Evolutionary conservation across 2,113 vertebrate species (phyloP), one percentile per base, ranked within the genome.

Genomic region (Eolophus roseicapilla): DNA sequence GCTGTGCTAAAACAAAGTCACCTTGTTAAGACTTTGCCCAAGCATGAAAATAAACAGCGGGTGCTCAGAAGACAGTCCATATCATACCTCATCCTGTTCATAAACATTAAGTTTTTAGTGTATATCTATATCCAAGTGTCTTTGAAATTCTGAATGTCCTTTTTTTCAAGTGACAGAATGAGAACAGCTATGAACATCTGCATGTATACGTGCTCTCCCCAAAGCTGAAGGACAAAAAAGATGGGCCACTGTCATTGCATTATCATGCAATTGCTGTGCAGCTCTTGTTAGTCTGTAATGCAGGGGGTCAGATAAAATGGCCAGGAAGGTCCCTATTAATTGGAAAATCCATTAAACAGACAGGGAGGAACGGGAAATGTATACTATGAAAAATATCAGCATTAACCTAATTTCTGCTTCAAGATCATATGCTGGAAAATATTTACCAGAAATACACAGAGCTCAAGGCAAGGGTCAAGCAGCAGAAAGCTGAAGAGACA

Each of bases 331-430:
- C 69, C 19, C 21, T 91, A 92, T 90, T 96, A 92, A 91, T 94
- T 91, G 88, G 85, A 95, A 95, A 97, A 95, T 93, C 82, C 91
- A 95, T 97, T 94, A 97, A 92, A 85, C 35, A 91, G 94, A 95
- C 67, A 92, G 57, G 69, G n/a, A 97, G 52, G 64, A 92, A 76
- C 25, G 18, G 84, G 67, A 95, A 97, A 92, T 59, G 64, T 73
- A 84, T 75, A 90, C n/a, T 77, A 59, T 92, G 88, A 95, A 96
- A 95, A 95, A 93, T 94, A 90, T 19, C 73, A 77, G 27, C 52
- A 88, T 94, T 95, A 88, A 92, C 85, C 76, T 92, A 94, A 91
- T 92, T 96, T 94, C 87, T 83, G 67, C 82, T 94, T 80, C 9
- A 67, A 94, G 76, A 95, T 89, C 90, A 84, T 57, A 63, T 33